Base-by-base conservation (phyloP, 2,888 invertebrate genomes). In the Oligia strigilis region DNA sequence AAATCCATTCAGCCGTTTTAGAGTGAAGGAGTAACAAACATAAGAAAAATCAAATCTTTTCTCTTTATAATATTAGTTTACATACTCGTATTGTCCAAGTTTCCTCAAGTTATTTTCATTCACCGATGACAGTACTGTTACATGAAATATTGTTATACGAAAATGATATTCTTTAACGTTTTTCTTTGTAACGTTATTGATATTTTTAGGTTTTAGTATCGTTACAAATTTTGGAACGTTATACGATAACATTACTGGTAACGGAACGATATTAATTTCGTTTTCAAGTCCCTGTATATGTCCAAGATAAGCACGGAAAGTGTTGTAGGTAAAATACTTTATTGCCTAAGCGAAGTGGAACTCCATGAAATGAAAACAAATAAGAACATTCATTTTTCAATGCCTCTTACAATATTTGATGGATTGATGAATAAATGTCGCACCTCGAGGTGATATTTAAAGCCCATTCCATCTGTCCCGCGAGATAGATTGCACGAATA, bases 351-450 rank as follows among this genome's bases (percentile, higher is more conserved):
- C 19, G n/a, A n/a, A 43, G 2, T n/a, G 17, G 67, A 46, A 11
- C 43, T 74, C 52, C 0, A 65, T 55, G 11, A 23, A 78, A 75
- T 64, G 8, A 70, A 78, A 86, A 78, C 69, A 69, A 78, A 64
- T 72, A 29, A 46, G 23, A 55, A 40, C 23, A 65, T 75, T 73
- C 60, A 70, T 86, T 83, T 77, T 82, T 77, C 72, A 86, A 36
- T 65, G 72, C 62, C 82, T 77, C 19, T 75, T 69, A 72, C 49
- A 66, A 65, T 66, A 77, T 82, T 62, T 83, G 83, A 83, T 73
- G 55, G 62, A 83, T 83, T 86, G 70, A 40, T 76, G 69, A 70
- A 82, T 82, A 52, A 70, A 72, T 77, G 55, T 85, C 82, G 29
- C 65, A 49, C 23, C 58, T 17, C 71, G 49, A 60, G 43, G 72